Evolutionary conservation across 1,140 invertebrate genomes (phyloP).

Genomic region (Drosophila micromelanica): DNA sequence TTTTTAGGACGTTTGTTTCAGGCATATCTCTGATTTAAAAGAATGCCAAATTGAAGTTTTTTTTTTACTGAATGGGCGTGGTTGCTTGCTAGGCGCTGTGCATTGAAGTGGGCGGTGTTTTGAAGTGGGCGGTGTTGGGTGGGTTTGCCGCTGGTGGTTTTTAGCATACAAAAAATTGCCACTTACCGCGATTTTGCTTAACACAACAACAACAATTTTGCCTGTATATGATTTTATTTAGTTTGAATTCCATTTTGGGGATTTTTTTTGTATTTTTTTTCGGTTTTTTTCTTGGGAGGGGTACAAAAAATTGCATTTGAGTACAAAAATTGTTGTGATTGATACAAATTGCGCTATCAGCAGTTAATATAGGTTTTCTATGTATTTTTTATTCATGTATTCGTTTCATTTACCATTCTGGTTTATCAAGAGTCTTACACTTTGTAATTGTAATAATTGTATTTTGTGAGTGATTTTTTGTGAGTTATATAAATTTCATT

Average conservation of each 20-base stretch:
- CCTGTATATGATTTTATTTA: conserved; percentile 41
- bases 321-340: conserved; percentile 64
- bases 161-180: conserved; percentile 67
- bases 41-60: not conserved
- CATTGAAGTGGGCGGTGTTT: conserved; percentile 15
- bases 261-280: conserved; percentile 14
- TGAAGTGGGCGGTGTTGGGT: conserved; percentile 13
- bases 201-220: conserved; percentile 48
- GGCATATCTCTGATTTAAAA: not conserved
- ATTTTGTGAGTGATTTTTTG: conserved; percentile 65
- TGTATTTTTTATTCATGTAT: conserved; percentile 58
- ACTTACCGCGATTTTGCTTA: conserved; percentile 67
- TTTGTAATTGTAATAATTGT: conserved; percentile 55
- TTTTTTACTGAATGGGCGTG: conserved; percentile 11
- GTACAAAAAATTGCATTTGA: conserved; percentile 59
- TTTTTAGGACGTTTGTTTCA: not conserved
- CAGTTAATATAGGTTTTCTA: conserved; percentile 45
- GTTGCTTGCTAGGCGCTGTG: conserved; percentile 18
- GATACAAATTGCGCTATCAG: conserved; percentile 29
- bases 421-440: conserved; percentile 58
- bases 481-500: conserved; percentile 20
- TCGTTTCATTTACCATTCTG: conserved; percentile 53
- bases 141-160: conserved; percentile 36
- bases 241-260: conserved; percentile 32
- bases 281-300: conserved; percentile 30